These are phyloP conservation scores for Euschistus heros DNA, from an alignment of 1,140 invertebrate genomes.

Conservation along the genomic window DNA sequence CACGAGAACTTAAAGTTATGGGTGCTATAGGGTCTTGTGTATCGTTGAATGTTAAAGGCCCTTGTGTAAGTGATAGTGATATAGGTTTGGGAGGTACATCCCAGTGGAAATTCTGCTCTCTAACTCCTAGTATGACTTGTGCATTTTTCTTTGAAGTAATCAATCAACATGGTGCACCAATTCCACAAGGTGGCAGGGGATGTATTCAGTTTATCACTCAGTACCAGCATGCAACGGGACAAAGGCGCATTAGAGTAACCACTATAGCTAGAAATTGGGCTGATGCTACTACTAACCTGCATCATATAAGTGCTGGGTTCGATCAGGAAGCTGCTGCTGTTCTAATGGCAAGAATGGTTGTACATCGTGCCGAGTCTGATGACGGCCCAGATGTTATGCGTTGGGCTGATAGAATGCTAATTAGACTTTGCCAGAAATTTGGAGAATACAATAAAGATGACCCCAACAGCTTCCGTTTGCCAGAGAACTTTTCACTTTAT, in stretches of 20 bases:
- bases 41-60: conserved; percentile 79
- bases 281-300: conserved; percentile 64
- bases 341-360: conserved; percentile 91
- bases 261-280: conserved; percentile 92
- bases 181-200: conserved; percentile 89
- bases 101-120: conserved; percentile 96
- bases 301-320: conserved; percentile 83
- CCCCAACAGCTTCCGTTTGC: conserved; percentile 87
- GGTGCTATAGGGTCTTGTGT: conserved; percentile 95
- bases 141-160: conserved; percentile 96
- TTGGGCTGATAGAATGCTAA: conserved; percentile 97
- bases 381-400: conserved; percentile 93
- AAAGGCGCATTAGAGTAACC: conserved; percentile 88
- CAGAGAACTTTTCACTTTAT: conserved; percentile 95
- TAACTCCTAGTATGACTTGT: conserved; percentile 85
- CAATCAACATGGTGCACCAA: conserved; percentile 89
- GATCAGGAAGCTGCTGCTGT: conserved; percentile 97
- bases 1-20: conserved; percentile 78
- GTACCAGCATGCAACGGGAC: conserved; percentile 96
- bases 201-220: conserved; percentile 98
- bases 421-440: conserved; percentile 97
- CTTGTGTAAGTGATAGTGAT: conserved; percentile 90
- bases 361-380: conserved; percentile 90
- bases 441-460: conserved; percentile 97
- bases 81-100: conserved; percentile 93